Percentiles rank a stretch among this genome's conserved stretches.
Conservation (phyloP, 30 jellyfish, hydroid and myxozoan species). For the Chrysaora quinquecirrha region DNA sequence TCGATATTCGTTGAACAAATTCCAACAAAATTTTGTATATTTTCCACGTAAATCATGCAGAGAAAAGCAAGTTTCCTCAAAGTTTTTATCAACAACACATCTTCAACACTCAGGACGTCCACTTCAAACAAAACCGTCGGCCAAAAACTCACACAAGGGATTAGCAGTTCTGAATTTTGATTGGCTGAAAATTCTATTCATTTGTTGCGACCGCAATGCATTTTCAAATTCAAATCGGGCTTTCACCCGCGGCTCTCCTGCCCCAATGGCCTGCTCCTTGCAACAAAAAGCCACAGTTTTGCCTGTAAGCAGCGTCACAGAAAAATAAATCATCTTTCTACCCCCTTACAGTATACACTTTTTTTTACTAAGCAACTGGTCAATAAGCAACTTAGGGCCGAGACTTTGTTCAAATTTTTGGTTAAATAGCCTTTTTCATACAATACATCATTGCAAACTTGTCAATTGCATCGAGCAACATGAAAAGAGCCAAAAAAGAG, state of each 20-base stretch:
- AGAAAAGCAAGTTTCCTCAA: neutral
- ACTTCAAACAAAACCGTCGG: slow-evolving; percentile 76
- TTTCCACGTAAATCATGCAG: neutral
- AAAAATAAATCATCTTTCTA: too few relatives aligned
- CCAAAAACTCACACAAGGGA: slow-evolving; percentile 81
- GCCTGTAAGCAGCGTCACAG: too few relatives aligned
- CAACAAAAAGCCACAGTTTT: too few relatives aligned
- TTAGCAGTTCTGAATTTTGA: slow-evolving; percentile 32
- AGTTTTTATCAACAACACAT: slow-evolving; percentile 49
- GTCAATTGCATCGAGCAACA: too few relatives aligned
- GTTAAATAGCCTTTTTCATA: too few relatives aligned
- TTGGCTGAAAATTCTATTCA: slow-evolving; percentile 54
- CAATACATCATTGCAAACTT: too few relatives aligned
- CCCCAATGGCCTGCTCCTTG: too few relatives aligned
- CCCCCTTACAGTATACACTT: too few relatives aligned
- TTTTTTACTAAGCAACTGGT: too few relatives aligned
- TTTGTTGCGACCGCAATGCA: slow-evolving; percentile 80
- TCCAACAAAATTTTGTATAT: neutral
- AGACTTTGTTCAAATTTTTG: too few relatives aligned
- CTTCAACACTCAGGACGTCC: slow-evolving; percentile 46
- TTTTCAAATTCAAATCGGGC: slow-evolving; percentile 28
- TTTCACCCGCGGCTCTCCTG: neutral
- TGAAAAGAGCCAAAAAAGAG: too few relatives aligned
- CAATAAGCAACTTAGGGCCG: too few relatives aligned
- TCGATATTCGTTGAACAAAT: neutral